These are phyloP conservation scores for Erethizon dorsatum DNA, from an alignment of 2,797 vertebrate genomes.

Conservation along the genomic window DNA sequence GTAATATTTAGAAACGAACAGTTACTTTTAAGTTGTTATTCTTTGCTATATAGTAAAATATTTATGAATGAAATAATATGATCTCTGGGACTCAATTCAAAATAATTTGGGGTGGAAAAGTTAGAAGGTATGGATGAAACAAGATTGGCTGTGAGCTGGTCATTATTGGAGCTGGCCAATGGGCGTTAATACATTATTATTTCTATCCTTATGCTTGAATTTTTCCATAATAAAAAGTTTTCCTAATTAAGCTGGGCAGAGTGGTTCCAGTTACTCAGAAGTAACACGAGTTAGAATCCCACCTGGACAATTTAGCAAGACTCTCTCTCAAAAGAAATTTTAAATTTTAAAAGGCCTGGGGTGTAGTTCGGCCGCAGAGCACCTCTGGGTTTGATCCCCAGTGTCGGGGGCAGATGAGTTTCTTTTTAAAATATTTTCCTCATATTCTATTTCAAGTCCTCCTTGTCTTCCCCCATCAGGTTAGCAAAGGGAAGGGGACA, in stretches of 20 bases:
- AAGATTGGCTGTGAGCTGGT: neutral
- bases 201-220: neutral
- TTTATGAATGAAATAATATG: neutral
- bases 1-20: neutral
- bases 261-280: neutral
- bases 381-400: neutral
- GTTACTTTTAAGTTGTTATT: neutral
- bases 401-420: neutral
- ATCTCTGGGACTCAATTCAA: conserved; percentile 2
- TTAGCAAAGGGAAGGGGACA: fast-evolving
- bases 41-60: conserved; percentile 31
- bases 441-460: neutral
- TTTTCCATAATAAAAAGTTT: neutral
- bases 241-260: neutral
- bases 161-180: neutral
- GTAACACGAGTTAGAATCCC: neutral
- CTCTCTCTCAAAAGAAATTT: neutral
- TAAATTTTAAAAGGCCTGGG: neutral
- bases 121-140: neutral
- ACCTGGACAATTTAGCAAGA: neutral
- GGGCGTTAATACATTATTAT: neutral
- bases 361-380: neutral
- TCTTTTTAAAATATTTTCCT: neutral
- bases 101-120: neutral
- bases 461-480: neutral